Percentiles rank a stretch among this genome's conserved stretches.
These are phyloP conservation scores for Entomyzon cyanotis DNA, from an alignment of 2,113 vertebrate genomes.

Conservation along the genomic window DNA sequence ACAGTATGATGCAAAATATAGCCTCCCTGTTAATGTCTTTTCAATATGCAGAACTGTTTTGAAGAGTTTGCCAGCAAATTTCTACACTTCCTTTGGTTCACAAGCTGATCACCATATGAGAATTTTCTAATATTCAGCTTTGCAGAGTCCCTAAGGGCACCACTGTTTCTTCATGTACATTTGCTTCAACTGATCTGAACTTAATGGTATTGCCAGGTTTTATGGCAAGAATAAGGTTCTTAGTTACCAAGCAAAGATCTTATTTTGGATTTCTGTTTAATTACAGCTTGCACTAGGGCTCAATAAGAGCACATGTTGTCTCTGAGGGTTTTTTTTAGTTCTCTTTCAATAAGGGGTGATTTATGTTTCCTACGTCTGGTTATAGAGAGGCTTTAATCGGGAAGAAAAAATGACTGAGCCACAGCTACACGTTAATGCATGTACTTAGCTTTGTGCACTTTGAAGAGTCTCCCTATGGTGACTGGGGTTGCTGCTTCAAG, in stretches of 20 bases:
- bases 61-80: conserved; percentile 61
- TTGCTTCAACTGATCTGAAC: conserved; percentile 4
- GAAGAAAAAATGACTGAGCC: neutral
- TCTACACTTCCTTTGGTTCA: conserved; percentile 49
- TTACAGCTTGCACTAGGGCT: neutral
- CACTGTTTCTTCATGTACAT: neutral
- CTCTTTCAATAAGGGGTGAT: neutral
- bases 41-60: conserved; percentile 34
- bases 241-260: neutral
- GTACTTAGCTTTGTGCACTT: neutral
- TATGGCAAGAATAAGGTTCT: neutral
- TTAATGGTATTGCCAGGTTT: conserved; percentile 20
- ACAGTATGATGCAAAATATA: neutral
- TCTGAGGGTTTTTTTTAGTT: neutral
- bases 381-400: neutral
- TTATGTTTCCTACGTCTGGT: neutral
- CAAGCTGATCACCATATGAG: conserved; percentile 54
- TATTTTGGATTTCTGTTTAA: conserved; percentile 34
- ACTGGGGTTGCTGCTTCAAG: neutral
- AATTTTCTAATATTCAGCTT: conserved; percentile 50
- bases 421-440: neutral
- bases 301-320: neutral
- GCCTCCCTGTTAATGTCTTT: conserved; percentile 12
- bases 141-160: conserved; percentile 6
- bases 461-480: neutral